These are phyloP conservation scores for Cloeon dipterum DNA, from an alignment of 2,888 invertebrate species.

Conservation along the genomic window DNA sequence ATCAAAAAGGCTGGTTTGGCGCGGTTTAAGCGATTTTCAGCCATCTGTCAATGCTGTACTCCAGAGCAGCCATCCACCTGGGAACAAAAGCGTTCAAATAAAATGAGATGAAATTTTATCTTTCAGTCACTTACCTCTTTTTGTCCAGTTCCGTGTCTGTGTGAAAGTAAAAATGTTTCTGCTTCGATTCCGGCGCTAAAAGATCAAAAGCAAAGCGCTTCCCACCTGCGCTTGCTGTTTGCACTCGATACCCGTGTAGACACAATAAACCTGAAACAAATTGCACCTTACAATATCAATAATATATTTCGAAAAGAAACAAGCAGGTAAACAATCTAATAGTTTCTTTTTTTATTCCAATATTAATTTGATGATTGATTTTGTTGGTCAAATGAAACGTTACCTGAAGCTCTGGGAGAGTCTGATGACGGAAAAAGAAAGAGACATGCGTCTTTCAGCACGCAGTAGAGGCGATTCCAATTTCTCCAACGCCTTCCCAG, in stretches of 20 bases:
- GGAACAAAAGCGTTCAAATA: conserved; percentile 15
- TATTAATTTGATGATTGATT: too few species aligned
- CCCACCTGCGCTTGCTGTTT: conserved; percentile 55
- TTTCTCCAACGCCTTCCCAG: conserved; percentile 66
- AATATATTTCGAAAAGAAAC: too few species aligned
- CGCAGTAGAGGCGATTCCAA: conserved; percentile 82
- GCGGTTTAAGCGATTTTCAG: conserved; percentile 17
- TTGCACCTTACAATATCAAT: too few species aligned
- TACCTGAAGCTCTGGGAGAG: conserved; percentile 73
- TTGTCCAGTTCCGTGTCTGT: conserved; percentile 89
- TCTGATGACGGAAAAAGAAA: conserved; percentile 81
- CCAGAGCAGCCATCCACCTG: conserved; percentile 84
- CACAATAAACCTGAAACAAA: conserved; percentile 66
- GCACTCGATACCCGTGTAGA: conserved; percentile 81
- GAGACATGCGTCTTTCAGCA: conserved; percentile 82
- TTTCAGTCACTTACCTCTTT: conserved; percentile 40
- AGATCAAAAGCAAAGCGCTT: conserved; percentile 83
- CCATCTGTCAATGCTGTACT: conserved; percentile 86
- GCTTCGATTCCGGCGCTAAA: conserved; percentile 51
- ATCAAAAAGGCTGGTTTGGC: too few species aligned
- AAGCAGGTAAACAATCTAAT: too few species aligned
- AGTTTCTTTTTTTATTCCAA: too few species aligned
- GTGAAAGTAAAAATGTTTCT: conserved; percentile 76
- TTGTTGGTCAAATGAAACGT: too few species aligned
- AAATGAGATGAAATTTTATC: background rate